Base-by-base conservation (phyloP, 2,113 vertebrate species). In the Ancistrus triradiatus region DNA sequence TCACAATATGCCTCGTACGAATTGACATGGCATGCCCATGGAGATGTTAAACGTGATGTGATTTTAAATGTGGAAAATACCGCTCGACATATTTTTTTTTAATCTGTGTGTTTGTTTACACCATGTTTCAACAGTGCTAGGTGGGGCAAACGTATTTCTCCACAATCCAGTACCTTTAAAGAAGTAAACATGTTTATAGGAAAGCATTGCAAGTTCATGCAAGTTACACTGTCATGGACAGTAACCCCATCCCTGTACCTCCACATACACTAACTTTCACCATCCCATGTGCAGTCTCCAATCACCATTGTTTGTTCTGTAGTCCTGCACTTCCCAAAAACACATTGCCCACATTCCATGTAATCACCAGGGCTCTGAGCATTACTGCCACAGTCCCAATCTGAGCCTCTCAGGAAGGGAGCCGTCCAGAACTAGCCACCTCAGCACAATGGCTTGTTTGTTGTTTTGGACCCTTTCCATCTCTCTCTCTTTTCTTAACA, bases 381-480 rank as follows among this genome's bases (percentile, higher is more conserved):
- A 70, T 43, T 70, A 44, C 50, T 40, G 33, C 42, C 35, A 59
- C 55, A 49, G 18, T 42, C 15, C 35, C 14, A 52, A 63, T 37
- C 14, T 3, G 42, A 1, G 7, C 52, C 51, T 44, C 60, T 40
- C 80, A 81, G 79, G 79, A 85, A 83, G 72, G 61, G 78, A 70
- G 76, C 68, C 50, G 52, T 35, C 22, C 28, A 40, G 49, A 27
- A 63, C 46, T 9, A 10, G 42, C 53, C 64, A 10, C 5, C 48
- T 50, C 53, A 46, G 58, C 43, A 85, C 80, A 81, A 83, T 81
- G 66, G 63, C 63, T 43, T 62, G 49, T 65, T 81, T 84, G 78
- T 82, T 83, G 80, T 81, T 81, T 71, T 78, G 68, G 40, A 59
- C 53, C 61, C 49, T n/a, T 28, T 59, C 14, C 21, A 2, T 33